These are phyloP conservation scores for Melanotaenia duboulayi DNA, from an alignment of 2,113 vertebrate species.

Conservation along the genomic window DNA sequence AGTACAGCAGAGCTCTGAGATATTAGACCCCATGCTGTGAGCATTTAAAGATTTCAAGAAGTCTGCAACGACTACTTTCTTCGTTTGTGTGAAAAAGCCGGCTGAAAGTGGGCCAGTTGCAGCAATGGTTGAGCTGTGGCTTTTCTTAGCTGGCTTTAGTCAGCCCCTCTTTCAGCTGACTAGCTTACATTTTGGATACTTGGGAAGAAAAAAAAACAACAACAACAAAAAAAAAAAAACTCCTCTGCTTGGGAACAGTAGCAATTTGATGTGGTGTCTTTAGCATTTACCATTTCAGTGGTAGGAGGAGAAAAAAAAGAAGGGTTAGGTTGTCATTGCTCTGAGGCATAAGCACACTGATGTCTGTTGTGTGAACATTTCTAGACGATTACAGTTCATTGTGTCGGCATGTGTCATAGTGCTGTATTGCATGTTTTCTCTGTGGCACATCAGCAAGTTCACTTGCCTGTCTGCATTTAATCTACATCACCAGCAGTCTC, in stretches of 20 bases:
- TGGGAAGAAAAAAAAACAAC: background rate
- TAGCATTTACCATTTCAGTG: conserved; percentile 37
- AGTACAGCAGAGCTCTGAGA: conserved; percentile 31
- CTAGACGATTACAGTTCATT: conserved; percentile 37
- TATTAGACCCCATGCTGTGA: conserved; percentile 22
- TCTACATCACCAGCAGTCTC: conserved; percentile 8
- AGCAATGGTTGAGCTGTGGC: conserved; percentile 54
- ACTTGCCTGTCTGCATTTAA: conserved; percentile 10
- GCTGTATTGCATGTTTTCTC: background rate
- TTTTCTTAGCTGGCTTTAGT: conserved; percentile 68
- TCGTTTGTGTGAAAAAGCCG: conserved; percentile 33
- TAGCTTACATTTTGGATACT: conserved; percentile 60
- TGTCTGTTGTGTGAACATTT: conserved; percentile 48
- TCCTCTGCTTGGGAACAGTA: conserved; percentile 41
- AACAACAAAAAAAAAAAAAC: conserved; percentile 5
- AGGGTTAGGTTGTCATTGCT: conserved; percentile 33
- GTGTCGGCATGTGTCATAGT: conserved; percentile 36
- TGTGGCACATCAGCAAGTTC: conserved; percentile 33
- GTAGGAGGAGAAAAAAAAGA: background rate
- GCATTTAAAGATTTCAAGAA: conserved; percentile 5
- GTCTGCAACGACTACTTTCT: conserved; percentile 26
- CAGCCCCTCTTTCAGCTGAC: conserved; percentile 62
- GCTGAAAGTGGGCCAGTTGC: conserved; percentile 73
- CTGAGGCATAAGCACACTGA: conserved; percentile 3
- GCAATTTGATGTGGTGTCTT: conserved; percentile 54